Percentiles rank a stretch among this genome's conserved stretches.
These are phyloP conservation scores for Eudyptes chrysolophus DNA, from an alignment of 2,113 vertebrate genomes.

Conservation along the genomic window DNA sequence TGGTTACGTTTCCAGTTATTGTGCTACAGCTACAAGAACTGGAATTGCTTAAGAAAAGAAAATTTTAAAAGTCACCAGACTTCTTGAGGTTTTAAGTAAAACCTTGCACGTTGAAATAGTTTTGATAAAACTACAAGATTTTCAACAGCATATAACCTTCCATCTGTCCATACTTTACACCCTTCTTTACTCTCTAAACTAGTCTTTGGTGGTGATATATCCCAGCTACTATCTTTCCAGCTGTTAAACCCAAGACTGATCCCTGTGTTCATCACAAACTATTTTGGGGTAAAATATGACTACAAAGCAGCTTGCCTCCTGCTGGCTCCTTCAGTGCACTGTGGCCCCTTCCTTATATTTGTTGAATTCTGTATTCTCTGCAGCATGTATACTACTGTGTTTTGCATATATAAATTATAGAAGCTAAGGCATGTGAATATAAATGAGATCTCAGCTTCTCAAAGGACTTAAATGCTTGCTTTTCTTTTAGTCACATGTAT, in stretches of 20 bases:
- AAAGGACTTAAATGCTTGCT: not conserved
- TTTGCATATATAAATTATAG: not conserved
- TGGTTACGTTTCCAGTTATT: not conserved
- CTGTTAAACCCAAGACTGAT: not conserved
- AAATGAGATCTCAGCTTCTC: not conserved
- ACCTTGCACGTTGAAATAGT: not conserved
- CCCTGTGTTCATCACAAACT: not conserved
- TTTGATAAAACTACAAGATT: not conserved
- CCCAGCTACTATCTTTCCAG: not conserved
- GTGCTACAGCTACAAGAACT: not conserved
- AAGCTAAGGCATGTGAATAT: not conserved
- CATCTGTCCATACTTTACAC: not conserved
- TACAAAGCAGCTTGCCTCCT: not conserved
- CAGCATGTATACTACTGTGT: not conserved
- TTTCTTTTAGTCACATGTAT: not conserved
- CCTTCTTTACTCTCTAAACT: not conserved
- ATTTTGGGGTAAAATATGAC: not conserved
- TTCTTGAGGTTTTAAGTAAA: not conserved
- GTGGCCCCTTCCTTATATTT: not conserved
- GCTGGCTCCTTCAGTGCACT: not conserved
- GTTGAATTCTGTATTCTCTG: not conserved
- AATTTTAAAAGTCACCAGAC: not conserved
- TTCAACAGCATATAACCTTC: not conserved
- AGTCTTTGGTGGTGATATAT: not conserved
- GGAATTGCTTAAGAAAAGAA: not conserved